Base-by-base conservation (phyloP, 1,140 invertebrate genomes). In the Caenorhabditis inopinata region DNA sequence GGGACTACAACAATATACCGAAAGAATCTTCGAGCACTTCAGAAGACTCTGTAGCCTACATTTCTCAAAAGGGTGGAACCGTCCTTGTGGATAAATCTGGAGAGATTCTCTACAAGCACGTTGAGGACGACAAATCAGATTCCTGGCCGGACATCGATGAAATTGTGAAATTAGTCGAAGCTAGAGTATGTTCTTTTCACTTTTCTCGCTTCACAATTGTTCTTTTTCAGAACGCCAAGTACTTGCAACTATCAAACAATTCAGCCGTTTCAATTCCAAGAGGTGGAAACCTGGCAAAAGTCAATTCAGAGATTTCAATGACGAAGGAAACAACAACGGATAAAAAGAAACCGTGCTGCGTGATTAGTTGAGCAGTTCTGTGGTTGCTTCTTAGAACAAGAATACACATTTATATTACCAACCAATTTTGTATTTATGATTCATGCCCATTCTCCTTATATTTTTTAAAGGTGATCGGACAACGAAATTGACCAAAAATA, bases 1-100 rank as follows among this genome's bases (percentile, higher is more conserved):
- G 53, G 16, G 42, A 51, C 23, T 38, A 18, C 21, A 78, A 27
- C 14, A 48, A 27, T 58, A 53, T 27, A 29, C 12, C 76, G 18
- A 53, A 78, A 46, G 51, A 62, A 18, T 4, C 23, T 2, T 9
- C 49, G 12, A 27, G 42, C 0, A n/a, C n/a, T n/a, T 45, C 49
- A 4, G 76, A 78, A 4, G 53, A 78, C 21, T 53, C 49, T 3
- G 53, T 53, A 14, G 51, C 76, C 38, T 78, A 62, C 38, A 78
- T 78, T 14, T 58, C 76, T 18, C 76, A 78, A 21, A 78, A 78
- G 23, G 76, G 76, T 2, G 76, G 76, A 14, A 78, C 76, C 14
- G 53, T 78, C 12, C 53, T 78, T 5, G 76, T 78, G 1, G 53
- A 78, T 18, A 51, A 53, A 18, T 62, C 49, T 18, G 76, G 76